Evolutionary conservation across 1,140 invertebrate genomes (phyloP).

Genomic region (Saccostrea echinata): DNA sequence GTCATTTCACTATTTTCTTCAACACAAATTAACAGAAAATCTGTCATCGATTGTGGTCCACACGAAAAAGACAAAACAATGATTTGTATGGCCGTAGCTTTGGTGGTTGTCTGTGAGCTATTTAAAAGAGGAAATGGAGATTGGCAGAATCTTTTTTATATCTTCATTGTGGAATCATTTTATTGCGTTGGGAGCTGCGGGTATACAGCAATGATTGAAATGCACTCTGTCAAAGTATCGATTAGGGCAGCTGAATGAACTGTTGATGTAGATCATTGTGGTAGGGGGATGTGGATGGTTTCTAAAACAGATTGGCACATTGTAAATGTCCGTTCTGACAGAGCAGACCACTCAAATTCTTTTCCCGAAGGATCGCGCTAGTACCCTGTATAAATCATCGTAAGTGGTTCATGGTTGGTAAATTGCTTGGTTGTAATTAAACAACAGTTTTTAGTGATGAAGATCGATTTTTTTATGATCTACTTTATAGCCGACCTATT

Average conservation of each 20-base stretch:
- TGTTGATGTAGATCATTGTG: neutral
- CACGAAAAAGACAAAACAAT: neutral
- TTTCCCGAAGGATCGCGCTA: too few species aligned
- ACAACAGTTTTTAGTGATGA: too few species aligned
- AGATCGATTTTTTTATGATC: too few species aligned
- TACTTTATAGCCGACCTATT: too few species aligned
- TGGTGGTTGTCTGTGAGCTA: neutral
- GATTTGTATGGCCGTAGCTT: neutral
- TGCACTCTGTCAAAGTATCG: neutral
- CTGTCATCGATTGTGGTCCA: neutral
- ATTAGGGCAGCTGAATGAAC: neutral
- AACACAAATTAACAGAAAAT: neutral
- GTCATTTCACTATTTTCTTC: neutral
- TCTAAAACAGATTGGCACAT: neutral
- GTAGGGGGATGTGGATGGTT: neutral
- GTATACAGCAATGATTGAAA: neutral
- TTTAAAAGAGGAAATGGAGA: slow-evolving; percentile 21
- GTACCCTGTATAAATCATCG: too few species aligned
- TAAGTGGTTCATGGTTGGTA: too few species aligned
- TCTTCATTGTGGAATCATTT: slow-evolving; percentile 12
- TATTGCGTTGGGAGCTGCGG: neutral
- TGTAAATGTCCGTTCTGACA: neutral
- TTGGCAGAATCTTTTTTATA: neutral
- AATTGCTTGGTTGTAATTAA: too few species aligned
- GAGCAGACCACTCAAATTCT: neutral